A percentile compares a stretch with the other conserved stretches of the same genome.
Conservation (phyloP, 2,113 vertebrate genomes). For the Apodemus speciosus region DNA sequence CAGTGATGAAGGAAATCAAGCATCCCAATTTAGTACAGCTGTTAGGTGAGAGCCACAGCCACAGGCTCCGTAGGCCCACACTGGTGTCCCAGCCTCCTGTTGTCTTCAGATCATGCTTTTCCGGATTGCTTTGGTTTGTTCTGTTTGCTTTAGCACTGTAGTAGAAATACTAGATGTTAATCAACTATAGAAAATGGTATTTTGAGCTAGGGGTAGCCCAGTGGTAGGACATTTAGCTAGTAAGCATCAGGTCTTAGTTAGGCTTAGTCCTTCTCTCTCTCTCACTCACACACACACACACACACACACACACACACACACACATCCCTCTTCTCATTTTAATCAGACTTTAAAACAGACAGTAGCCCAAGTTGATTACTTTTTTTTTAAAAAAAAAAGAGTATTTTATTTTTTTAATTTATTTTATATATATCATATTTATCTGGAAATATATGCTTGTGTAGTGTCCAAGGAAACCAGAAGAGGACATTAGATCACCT, state of each 20-base stretch:
- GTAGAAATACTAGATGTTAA: background rate
- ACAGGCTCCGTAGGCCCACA: background rate
- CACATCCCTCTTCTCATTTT: background rate
- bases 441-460: background rate
- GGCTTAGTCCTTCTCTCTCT: background rate
- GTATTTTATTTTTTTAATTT: background rate
- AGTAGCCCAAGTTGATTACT: background rate
- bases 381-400: background rate
- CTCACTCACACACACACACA: no score
- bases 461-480: background rate
- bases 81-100: background rate
- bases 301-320: background rate
- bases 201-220: background rate
- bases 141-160: background rate
- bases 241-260: no score
- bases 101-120: background rate
- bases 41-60: slow-evolving; percentile 82
- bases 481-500: background rate
- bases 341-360: slow-evolving; percentile 4
- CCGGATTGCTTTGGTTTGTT: background rate
- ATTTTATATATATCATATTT: background rate
- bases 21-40: slow-evolving; percentile 98
- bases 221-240: background rate
- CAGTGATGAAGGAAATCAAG: slow-evolving; percentile 99
- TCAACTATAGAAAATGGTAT: background rate